A percentile compares a stretch with the other conserved stretches of the same genome.
These are phyloP conservation scores for Thymallus thymallus DNA, from an alignment of 2,113 vertebrate genomes.

Conservation along the genomic window DNA sequence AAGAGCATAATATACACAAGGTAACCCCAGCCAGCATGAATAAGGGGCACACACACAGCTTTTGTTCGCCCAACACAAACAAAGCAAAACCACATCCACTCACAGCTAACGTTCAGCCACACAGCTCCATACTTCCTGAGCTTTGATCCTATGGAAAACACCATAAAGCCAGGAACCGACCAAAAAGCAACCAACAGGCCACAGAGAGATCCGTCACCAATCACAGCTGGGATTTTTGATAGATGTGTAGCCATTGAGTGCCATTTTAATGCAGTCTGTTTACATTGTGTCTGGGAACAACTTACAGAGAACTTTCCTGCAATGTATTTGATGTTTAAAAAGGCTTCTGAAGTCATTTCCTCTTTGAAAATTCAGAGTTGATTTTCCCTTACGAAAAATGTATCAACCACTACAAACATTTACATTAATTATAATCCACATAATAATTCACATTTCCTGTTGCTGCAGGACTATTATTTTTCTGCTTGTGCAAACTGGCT, in stretches of 20 bases:
- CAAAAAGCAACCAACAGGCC: not conserved
- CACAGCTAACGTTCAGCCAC: not conserved
- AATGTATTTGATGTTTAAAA: too few species aligned
- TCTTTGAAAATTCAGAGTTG: too few species aligned
- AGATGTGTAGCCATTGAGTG: not conserved
- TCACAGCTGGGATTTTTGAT: not conserved
- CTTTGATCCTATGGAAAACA: conserved; percentile 34
- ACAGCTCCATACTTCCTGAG: conserved; percentile 23
- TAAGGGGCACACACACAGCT: conserved; percentile 57
- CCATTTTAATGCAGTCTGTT: not conserved
- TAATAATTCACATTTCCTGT: too few species aligned
- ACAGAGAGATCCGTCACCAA: not conserved
- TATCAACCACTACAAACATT: too few species aligned
- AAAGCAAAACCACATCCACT: conserved; percentile 64
- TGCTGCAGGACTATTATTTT: too few species aligned
- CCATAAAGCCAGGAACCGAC: conserved; percentile 1
- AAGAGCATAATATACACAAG: not conserved
- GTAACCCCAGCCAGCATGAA: conserved; percentile 65
- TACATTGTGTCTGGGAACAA: not conserved
- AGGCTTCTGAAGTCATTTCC: too few species aligned
- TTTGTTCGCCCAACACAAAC: conserved; percentile 52
- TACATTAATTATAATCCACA: too few species aligned
- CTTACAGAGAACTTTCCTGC: not conserved
- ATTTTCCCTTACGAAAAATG: too few species aligned
- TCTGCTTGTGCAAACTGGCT: too few species aligned